These are phyloP conservation scores for Nyctereutes procyonoides DNA, from an alignment of 2,113 vertebrate genomes.

Conservation along the genomic window DNA sequence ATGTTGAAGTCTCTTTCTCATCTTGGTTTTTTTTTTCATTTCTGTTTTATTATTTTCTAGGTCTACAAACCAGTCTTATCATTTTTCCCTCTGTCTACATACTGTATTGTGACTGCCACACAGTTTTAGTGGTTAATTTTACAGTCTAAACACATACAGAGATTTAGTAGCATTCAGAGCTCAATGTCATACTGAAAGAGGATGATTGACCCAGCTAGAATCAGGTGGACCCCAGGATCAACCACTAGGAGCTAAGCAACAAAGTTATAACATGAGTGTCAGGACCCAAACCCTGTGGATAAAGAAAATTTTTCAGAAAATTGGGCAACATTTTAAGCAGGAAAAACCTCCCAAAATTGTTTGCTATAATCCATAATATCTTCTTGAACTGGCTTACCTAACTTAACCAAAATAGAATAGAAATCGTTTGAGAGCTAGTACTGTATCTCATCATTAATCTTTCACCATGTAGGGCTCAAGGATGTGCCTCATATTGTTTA, in stretches of 20 bases:
- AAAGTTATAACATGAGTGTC: neutral
- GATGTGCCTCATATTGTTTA: neutral
- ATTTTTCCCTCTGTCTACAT: neutral
- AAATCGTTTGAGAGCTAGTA: neutral
- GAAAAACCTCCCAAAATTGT: neutral
- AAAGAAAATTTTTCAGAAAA: neutral
- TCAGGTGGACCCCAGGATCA: neutral
- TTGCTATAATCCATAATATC: neutral
- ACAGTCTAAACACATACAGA: neutral
- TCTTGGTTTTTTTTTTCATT: neutral
- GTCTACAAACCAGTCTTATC: neutral
- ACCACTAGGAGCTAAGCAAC: neutral
- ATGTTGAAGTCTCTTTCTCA: neutral
- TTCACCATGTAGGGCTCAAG: neutral
- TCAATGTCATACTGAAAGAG: neutral
- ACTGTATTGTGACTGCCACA: neutral
- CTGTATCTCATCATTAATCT: neutral
- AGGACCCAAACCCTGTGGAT: neutral
- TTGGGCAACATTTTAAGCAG: neutral
- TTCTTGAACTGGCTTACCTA: neutral
- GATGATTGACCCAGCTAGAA: neutral
- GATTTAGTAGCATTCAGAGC: neutral
- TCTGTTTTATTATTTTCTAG: neutral
- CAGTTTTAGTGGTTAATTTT: neutral
- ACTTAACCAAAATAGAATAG: neutral